These are phyloP conservation scores for Phoxinus phoxinus DNA, from an alignment of 2,113 vertebrate species.

Conservation along the genomic window DNA sequence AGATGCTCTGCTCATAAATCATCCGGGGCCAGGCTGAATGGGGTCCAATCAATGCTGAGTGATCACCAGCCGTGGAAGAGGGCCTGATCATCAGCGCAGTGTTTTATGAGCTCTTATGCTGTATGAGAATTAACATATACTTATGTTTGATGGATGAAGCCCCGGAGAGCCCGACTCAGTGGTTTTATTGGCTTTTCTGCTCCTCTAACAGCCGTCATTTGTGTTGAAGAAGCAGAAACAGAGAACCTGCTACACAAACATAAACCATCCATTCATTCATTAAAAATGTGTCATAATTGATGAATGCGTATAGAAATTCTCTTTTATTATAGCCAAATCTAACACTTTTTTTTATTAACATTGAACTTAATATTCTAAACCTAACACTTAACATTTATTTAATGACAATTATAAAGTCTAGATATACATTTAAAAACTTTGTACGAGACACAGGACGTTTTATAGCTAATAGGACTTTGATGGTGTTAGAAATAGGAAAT, in stretches of 20 bases:
- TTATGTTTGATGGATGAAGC: slow-evolving; percentile 38
- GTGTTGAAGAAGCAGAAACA: background rate
- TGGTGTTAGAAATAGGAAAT: background rate
- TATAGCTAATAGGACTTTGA: background rate
- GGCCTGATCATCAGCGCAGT: slow-evolving; percentile 39
- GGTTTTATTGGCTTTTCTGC: slow-evolving; percentile 33
- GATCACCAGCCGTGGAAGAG: slow-evolving; percentile 24
- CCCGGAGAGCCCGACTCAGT: slow-evolving; percentile 11
- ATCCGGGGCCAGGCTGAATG: background rate
- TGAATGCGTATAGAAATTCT: slow-evolving; percentile 11
- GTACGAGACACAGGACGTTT: background rate
- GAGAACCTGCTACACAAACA: background rate
- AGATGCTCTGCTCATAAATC: slow-evolving; percentile 23
- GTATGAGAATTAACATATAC: slow-evolving; percentile 46
- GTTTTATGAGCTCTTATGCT: slow-evolving; percentile 48
- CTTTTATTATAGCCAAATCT: background rate
- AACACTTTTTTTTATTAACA: background rate
- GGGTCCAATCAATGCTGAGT: background rate
- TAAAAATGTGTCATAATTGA: slow-evolving; percentile 24
- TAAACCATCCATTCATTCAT: slow-evolving; percentile 36
- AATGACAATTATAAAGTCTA: background rate
- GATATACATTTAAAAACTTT: background rate
- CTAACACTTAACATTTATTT: background rate
- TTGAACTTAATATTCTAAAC: background rate
- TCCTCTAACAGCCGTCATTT: slow-evolving; percentile 1